Evolutionary conservation across 2,888 invertebrate genomes (phyloP).

Genomic region (Panorpa germanica): DNA sequence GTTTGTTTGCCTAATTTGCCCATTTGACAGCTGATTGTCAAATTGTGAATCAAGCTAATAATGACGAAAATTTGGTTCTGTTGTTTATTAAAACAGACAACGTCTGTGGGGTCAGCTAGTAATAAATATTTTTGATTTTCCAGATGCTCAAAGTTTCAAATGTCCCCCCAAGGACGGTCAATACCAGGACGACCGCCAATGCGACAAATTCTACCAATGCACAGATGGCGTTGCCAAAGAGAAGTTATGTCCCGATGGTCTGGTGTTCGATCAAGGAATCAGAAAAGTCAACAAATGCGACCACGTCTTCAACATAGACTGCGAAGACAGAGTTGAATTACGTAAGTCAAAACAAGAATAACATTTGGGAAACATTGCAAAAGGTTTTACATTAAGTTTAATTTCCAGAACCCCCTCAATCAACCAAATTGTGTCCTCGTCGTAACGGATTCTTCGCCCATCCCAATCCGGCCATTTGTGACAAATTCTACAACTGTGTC

Average conservation of each 20-base stretch:
- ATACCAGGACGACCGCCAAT: conserved; percentile 61
- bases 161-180: conserved; percentile 70
- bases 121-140: conserved; percentile 10
- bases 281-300: conserved; percentile 83
- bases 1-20: too few species aligned
- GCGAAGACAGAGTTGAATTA: conserved; percentile 69
- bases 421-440: conserved; percentile 55
- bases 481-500: conserved; percentile 77
- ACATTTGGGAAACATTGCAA: too few species aligned
- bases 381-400: conserved; percentile 8
- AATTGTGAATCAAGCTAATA: too few species aligned
- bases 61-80: too few species aligned
- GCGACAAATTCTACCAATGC: conserved; percentile 76
- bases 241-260: conserved; percentile 72
- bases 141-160: conserved; percentile 32
- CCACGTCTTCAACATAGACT: conserved; percentile 82
- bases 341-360: conserved; percentile 41
- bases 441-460: conserved; percentile 83
- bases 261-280: conserved; percentile 71
- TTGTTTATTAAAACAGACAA: too few species aligned
- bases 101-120: too few species aligned
- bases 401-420: conserved; percentile 52
- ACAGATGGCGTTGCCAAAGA: conserved; percentile 47
- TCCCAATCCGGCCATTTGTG: conserved; percentile 63
- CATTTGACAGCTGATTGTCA: too few species aligned